Evolutionary conservation across 2,888 invertebrate species (phyloP).

Genomic region (Eupithecia dodoneata): DNA sequence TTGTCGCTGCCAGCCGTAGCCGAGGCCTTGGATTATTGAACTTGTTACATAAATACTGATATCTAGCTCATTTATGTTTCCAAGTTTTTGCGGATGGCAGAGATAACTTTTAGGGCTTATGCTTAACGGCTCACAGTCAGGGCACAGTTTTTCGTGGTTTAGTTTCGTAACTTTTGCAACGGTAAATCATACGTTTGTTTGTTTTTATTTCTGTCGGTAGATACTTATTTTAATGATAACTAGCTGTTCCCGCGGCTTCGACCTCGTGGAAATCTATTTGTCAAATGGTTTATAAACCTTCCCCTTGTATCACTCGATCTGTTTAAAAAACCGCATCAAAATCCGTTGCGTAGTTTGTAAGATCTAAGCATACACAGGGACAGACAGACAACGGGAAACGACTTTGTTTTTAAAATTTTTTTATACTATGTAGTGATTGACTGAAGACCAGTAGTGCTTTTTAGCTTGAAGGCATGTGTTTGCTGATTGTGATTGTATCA

Average conservation of each 20-base stretch:
- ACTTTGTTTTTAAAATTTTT: too few species aligned
- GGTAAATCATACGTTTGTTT: neutral
- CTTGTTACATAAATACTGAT: slow-evolving; percentile 40
- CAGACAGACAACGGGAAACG: too few species aligned
- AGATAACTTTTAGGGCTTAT: slow-evolving; percentile 30
- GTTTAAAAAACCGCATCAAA: too few species aligned
- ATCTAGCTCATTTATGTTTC: slow-evolving; percentile 38
- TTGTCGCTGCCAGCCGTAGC: slow-evolving; percentile 13
- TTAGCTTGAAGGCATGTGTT: neutral
- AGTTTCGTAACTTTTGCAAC: slow-evolving; percentile 12
- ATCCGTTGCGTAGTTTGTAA: too few species aligned
- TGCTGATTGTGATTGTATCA: neutral
- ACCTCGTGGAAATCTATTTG: too few species aligned
- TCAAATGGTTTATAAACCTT: too few species aligned
- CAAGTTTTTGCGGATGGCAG: slow-evolving; percentile 30
- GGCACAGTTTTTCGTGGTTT: slow-evolving; percentile 18
- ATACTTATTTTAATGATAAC: neutral
- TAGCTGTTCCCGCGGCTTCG: too few species aligned
- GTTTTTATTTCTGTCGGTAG: neutral
- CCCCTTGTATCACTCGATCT: too few species aligned
- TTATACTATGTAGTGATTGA: too few species aligned
- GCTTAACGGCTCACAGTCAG: slow-evolving; percentile 24
- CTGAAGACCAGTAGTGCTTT: too few species aligned
- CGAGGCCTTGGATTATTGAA: slow-evolving; percentile 33
- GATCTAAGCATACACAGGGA: too few species aligned